Percentiles rank a stretch among this genome's conserved stretches.
Evolutionary conservation across 1,140 invertebrate species (phyloP).

Genomic region (Zaprionus tsacasi): DNA sequence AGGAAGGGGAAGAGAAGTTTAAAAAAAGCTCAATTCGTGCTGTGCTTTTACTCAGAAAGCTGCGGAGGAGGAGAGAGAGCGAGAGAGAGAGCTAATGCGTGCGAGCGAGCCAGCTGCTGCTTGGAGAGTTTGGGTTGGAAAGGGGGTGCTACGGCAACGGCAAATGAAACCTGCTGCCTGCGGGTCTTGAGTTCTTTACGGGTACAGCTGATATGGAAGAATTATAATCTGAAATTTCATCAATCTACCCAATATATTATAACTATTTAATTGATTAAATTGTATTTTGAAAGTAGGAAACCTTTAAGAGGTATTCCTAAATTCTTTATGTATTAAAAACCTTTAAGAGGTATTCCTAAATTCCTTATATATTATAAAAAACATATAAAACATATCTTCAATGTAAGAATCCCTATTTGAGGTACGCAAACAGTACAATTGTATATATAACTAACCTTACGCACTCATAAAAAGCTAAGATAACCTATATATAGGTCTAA

Average conservation of each 20-base stretch:
- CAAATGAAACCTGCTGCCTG: background rate
- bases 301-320: no score
- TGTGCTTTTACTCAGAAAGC: slow-evolving; percentile 1
- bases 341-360: no score
- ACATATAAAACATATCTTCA: no score
- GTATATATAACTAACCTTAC: no score
- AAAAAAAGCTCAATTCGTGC: background rate
- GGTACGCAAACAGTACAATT: no score
- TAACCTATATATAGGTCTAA: background rate
- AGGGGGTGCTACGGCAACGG: background rate
- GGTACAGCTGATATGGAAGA: no score
- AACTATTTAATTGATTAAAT: background rate
- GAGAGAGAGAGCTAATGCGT: background rate
- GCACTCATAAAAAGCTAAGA: no score
- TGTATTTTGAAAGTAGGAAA: background rate
- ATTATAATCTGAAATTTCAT: no score
- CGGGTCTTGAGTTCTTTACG: background rate
- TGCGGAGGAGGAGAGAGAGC: background rate
- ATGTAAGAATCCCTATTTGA: no score
- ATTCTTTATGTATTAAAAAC: no score
- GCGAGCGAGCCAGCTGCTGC: background rate
- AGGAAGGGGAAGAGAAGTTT: background rate
- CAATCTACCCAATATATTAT: no score
- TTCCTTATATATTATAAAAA: no score
- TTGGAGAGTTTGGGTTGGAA: background rate